These are phyloP conservation scores for Netelia fuscicornis DNA, from an alignment of 2,888 invertebrate species.

Conservation along the genomic window DNA sequence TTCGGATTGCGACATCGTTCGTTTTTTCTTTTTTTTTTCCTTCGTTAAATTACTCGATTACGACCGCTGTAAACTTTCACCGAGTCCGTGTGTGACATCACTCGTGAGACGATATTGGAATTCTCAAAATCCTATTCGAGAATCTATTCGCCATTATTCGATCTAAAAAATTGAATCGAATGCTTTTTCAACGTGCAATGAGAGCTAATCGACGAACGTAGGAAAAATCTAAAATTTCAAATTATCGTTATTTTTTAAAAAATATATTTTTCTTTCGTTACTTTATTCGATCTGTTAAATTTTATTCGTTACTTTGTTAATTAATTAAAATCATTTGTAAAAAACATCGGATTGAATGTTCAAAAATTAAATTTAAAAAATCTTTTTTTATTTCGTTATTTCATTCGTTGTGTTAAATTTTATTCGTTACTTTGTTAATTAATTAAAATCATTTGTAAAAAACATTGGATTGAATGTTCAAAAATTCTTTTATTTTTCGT, in stretches of 20 bases:
- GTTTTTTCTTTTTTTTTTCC: conserved; percentile 37
- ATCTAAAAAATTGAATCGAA: background rate
- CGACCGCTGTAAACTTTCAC: conserved; percentile 46
- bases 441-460: no score
- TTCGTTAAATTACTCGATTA: conserved; percentile 41
- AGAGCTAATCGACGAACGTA: conserved; percentile 9
- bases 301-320: no score
- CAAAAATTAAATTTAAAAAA: no score
- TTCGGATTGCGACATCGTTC: conserved; percentile 68
- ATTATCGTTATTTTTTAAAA: background rate
- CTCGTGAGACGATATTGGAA: conserved; percentile 5
- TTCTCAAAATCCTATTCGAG: conserved; percentile 22
- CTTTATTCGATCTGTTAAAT: no score
- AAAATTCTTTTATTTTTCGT: no score
- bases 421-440: no score
- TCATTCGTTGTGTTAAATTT: no score
- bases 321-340: no score
- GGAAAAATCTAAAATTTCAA: background rate
- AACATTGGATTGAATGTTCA: no score
- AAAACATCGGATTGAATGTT: no score
- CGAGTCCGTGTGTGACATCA: conserved; percentile 15
- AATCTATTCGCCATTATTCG: background rate
- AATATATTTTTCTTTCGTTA: no score
- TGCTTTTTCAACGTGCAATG: background rate
- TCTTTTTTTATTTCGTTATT: no score